Conservation (phyloP, 2,888 invertebrate species). For the Caenorhabditis japonica region DNA sequence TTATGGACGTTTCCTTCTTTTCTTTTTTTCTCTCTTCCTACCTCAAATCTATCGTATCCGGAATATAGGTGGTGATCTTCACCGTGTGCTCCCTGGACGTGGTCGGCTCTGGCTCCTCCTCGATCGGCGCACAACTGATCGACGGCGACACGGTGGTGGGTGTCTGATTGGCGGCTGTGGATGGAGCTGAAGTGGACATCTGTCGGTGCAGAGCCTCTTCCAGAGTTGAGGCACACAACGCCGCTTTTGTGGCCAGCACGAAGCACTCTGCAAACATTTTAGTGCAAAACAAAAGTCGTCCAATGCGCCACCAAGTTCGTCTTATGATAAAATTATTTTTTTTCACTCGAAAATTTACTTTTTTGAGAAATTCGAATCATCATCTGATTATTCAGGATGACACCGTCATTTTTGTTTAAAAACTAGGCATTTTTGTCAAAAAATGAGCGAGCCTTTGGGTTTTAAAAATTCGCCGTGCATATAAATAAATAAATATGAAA, state of each 20-base stretch:
- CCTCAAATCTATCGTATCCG: conserved; percentile 50
- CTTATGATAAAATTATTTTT: too few relatives aligned
- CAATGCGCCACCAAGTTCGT: too few relatives aligned
- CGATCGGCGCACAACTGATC: conserved; percentile 50
- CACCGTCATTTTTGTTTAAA: too few relatives aligned
- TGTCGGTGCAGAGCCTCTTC: conserved; percentile 70
- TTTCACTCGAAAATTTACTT: too few relatives aligned
- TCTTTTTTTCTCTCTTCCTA: background rate
- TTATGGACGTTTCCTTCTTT: background rate
- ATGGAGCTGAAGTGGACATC: conserved; percentile 53
- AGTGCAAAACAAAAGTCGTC: too few relatives aligned
- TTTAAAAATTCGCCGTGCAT: too few relatives aligned
- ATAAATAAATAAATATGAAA: too few relatives aligned
- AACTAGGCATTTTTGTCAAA: too few relatives aligned
- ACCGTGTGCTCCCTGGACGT: conserved; percentile 32
- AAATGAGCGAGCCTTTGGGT: too few relatives aligned
- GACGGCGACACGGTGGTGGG: conserved; percentile 50
- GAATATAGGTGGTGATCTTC: conserved; percentile 34
- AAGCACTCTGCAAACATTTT: conserved; percentile 71
- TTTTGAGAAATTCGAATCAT: too few relatives aligned
- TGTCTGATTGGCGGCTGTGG: conserved; percentile 47
- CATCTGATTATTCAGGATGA: too few relatives aligned
- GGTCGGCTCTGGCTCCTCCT: conserved; percentile 47
- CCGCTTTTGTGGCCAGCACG: conserved; percentile 74
- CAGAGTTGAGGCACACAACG: conserved; percentile 68